Percentiles rank a stretch among this genome's conserved stretches.
phyloP scores from a whole-genome alignment of 2,888 invertebrate species.

The Tridacna crocea region DNA sequence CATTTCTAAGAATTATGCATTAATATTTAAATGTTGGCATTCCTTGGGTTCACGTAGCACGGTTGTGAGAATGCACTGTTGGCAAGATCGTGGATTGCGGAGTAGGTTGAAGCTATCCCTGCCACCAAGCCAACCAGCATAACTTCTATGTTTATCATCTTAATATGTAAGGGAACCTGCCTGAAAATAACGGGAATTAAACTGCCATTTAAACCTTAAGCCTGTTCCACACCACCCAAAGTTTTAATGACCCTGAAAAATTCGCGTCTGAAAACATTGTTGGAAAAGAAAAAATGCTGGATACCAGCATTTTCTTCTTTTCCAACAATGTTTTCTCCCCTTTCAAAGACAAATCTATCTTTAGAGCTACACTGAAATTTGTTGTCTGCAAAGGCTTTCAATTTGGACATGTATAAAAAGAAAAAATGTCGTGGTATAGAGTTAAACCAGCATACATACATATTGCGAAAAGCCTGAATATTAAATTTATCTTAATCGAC shows the following conservation, averaged over 20 bases:
- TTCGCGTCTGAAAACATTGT: slow-evolving; percentile 1
- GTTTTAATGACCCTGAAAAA: no score
- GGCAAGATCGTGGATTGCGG: slow-evolving; percentile 85
- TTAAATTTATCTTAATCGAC: no score
- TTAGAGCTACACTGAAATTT: no score
- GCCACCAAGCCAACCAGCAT: slow-evolving; percentile 87
- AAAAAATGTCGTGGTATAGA: no score
- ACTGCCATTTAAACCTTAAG: no score
- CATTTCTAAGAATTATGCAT: no score
- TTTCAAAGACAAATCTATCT: no score
- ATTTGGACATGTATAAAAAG: no score
- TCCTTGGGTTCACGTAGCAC: slow-evolving; percentile 70
- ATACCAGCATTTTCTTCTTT: not conserved
- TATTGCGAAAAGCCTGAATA: no score
- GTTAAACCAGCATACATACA: no score
- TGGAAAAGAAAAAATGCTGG: not conserved
- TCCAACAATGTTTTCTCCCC: not conserved
- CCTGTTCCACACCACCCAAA: no score
- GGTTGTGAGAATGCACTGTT: slow-evolving; percentile 72
- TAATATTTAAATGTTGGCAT: not conserved
- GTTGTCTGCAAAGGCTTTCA: no score
- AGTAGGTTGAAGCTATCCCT: slow-evolving; percentile 87
- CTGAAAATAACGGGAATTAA: slow-evolving; percentile 84
- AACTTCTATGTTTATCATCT: slow-evolving; percentile 87
- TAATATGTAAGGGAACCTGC: slow-evolving; percentile 86